Evolutionary conservation across 2,113 vertebrate species (phyloP).

Genomic region (Tretioscincus oriximinensis): DNA sequence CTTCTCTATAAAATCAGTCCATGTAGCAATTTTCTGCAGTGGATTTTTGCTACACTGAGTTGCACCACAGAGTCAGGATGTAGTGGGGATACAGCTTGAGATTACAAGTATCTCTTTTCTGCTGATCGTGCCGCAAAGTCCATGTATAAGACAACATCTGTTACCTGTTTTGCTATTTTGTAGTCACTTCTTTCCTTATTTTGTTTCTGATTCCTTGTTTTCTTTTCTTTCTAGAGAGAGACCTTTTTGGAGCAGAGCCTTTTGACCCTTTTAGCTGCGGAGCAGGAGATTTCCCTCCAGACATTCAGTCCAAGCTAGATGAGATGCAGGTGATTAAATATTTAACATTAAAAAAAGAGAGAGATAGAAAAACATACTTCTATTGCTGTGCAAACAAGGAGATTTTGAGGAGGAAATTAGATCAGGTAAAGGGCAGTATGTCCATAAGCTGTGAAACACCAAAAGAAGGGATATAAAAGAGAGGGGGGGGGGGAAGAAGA

Average conservation of each 20-base stretch:
- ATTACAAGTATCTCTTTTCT: background rate
- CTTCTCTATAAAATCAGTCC: too few relatives aligned
- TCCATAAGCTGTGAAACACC: background rate
- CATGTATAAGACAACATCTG: background rate
- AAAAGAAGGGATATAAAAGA: too few relatives aligned
- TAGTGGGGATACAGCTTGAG: too few relatives aligned
- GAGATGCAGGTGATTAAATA: constrained; percentile 95
- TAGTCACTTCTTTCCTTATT: background rate
- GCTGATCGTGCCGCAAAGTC: background rate
- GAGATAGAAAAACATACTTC: background rate
- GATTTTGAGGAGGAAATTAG: background rate
- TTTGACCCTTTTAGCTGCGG: constrained; percentile 98
- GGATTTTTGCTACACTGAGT: too few relatives aligned
- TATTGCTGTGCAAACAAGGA: background rate
- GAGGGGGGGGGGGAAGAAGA: too few relatives aligned
- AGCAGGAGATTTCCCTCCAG: constrained; percentile 91
- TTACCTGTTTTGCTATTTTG: background rate
- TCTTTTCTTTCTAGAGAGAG: constrained; percentile 82
- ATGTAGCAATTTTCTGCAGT: too few relatives aligned
- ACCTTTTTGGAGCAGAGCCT: constrained; percentile 95
- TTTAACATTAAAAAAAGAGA: constrained; percentile 4
- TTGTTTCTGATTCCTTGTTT: constrained; percentile 43
- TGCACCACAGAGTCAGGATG: too few relatives aligned
- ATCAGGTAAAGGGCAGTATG: background rate
- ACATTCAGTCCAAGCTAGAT: constrained; percentile 96